These are phyloP conservation scores for Catocala nupta DNA, from an alignment of 2,888 invertebrate genomes.

Conservation along the genomic window DNA sequence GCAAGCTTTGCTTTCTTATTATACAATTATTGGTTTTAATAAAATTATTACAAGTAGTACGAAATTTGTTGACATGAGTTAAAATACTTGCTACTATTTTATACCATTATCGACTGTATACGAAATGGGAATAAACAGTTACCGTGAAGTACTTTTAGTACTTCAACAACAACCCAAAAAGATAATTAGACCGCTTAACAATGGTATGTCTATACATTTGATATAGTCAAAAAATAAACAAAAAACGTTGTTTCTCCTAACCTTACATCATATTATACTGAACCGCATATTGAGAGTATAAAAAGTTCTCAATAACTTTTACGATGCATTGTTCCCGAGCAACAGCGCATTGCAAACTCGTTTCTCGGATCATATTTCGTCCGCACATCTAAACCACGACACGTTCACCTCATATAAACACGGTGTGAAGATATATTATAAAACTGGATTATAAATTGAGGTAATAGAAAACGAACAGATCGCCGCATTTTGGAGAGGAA, in stretches of 20 bases:
- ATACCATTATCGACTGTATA: too few relatives aligned
- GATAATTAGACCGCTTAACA: too few relatives aligned
- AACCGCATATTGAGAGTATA: slow-evolving; percentile 45
- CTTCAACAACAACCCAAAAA: too few relatives aligned
- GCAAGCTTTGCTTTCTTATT: too few relatives aligned
- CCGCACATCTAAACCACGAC: slow-evolving; percentile 54
- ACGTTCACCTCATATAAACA: slow-evolving; percentile 43
- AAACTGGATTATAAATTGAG: slow-evolving; percentile 38
- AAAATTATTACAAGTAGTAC: too few relatives aligned
- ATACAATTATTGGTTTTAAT: too few relatives aligned
- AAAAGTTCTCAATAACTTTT: slow-evolving; percentile 52
- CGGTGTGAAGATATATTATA: slow-evolving; percentile 41
- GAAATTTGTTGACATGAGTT: too few relatives aligned
- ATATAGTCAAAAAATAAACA: neutral
- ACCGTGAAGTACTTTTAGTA: too few relatives aligned
- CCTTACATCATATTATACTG: slow-evolving; percentile 34
- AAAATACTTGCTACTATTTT: too few relatives aligned
- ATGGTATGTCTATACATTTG: neutral
- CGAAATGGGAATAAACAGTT: too few relatives aligned
- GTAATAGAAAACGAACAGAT: slow-evolving; percentile 44
- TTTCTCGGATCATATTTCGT: slow-evolving; percentile 68
- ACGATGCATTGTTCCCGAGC: slow-evolving; percentile 65
- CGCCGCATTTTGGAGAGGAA: slow-evolving; percentile 46
- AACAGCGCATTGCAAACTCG: slow-evolving; percentile 64
- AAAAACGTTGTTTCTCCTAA: slow-evolving; percentile 16